Evolutionary conservation across 2,113 vertebrate genomes (phyloP).

Genomic region (Alethe diademata): DNA sequence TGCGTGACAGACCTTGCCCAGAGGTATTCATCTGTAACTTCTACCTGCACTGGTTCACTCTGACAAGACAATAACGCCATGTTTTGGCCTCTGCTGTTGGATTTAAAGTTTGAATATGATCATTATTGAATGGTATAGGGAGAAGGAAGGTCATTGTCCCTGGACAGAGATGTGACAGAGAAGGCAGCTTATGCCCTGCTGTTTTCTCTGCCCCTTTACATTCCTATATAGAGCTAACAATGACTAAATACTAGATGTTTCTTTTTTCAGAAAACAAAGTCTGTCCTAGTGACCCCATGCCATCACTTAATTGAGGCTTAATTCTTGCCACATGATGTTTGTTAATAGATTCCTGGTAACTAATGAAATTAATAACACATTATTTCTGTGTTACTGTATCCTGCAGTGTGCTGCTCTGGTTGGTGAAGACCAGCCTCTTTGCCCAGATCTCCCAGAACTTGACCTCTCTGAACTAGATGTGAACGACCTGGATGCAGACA

Average conservation of each 20-base stretch:
- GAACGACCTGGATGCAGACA: constrained; percentile 95
- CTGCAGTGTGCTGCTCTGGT: constrained; percentile 97
- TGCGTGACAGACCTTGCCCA: constrained; percentile 49
- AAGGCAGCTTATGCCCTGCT: neutral
- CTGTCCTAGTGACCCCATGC: constrained; percentile 32
- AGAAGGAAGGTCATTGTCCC: neutral
- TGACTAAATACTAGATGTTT: neutral
- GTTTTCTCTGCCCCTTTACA: neutral
- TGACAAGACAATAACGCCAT: constrained; percentile 15
- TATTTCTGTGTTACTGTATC: constrained; percentile 9
- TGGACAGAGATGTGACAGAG: neutral
- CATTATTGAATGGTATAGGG: neutral
- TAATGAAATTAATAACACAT: constrained; percentile 23
- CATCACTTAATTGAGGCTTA: constrained; percentile 56
- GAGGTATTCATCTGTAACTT: constrained; percentile 61
- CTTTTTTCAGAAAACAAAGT: neutral
- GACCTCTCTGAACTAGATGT: constrained; percentile 99
- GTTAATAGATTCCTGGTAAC: constrained; percentile 65
- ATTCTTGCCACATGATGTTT: constrained; percentile 64
- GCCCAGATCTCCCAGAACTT: constrained; percentile 97
- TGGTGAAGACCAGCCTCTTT: constrained; percentile 99
- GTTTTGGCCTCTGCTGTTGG: neutral
- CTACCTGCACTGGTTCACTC: neutral
- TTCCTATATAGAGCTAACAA: neutral
- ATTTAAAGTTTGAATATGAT: neutral